Percentiles rank a stretch among this genome's conserved stretches.
These are phyloP conservation scores for Antrozous pallidus DNA, from an alignment of 2,797 vertebrate species.

Conservation along the genomic window DNA sequence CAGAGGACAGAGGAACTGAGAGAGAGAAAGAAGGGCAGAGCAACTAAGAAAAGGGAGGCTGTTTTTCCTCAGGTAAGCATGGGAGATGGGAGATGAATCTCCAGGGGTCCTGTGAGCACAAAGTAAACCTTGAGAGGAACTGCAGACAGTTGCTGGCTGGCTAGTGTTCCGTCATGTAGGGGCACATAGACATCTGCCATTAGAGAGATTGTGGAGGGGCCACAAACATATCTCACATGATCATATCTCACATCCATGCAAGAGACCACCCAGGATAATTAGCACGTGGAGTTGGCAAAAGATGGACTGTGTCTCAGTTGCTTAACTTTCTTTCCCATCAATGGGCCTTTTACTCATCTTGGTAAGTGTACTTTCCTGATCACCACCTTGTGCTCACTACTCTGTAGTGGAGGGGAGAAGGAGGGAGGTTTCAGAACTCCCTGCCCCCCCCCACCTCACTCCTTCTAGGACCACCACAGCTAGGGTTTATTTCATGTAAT, in stretches of 20 bases:
- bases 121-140: neutral
- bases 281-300: neutral
- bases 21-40: neutral
- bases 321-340: neutral
- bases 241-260: neutral
- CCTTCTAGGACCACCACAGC: neutral
- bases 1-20: neutral
- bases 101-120: neutral
- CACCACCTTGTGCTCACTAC: too few species aligned
- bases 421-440: neutral
- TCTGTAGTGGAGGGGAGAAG: neutral
- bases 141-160: neutral
- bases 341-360: neutral
- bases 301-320: neutral
- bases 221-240: neutral
- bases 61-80: neutral
- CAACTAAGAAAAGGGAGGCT: neutral
- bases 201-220: fast-evolving
- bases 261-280: neutral
- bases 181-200: neutral
- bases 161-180: fast-evolving
- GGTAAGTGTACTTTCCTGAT: neutral
- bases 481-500: neutral
- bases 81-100: neutral
- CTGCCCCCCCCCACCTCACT: too few species aligned